Evolutionary conservation across 2,113 vertebrate genomes (phyloP).

Genomic region (Ariopsis seemanni): DNA sequence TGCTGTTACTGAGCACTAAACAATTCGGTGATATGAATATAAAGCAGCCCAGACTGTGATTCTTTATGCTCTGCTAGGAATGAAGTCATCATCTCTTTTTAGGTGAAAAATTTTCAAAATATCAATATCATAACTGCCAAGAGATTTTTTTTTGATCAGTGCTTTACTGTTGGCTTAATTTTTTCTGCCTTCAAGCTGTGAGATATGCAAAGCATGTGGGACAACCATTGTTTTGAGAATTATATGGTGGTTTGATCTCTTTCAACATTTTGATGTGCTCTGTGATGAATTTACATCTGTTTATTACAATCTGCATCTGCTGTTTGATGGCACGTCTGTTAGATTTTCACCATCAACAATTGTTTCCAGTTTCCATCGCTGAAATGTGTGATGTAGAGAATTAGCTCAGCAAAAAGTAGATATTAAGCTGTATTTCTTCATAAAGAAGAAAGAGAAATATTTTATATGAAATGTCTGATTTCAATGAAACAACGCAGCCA

Average conservation of each 20-base stretch:
- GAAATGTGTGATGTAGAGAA: neutral
- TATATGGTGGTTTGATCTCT: neutral
- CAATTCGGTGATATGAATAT: constrained; percentile 22
- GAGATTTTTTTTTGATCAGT: neutral
- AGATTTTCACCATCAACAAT: neutral
- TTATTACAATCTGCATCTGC: neutral
- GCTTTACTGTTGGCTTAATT: neutral
- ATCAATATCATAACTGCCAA: neutral
- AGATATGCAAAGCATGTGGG: neutral
- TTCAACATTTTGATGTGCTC: neutral
- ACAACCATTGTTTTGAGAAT: neutral
- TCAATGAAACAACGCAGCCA: neutral
- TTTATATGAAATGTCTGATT: neutral
- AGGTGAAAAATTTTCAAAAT: neutral
- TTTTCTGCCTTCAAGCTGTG: neutral
- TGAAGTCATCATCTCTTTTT: neutral
- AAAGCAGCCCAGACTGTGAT: constrained; percentile 1
- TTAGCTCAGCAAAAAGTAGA: neutral
- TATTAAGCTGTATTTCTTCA: neutral
- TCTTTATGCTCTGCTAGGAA: neutral
- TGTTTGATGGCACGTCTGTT: neutral
- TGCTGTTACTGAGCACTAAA: constrained; percentile 23
- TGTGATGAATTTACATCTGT: neutral
- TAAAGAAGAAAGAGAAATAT: neutral
- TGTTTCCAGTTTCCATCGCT: neutral